A percentile compares a stretch with the other conserved stretches of the same genome.
Evolutionary conservation across 30 jellyfish, hydroid and myxozoan species (phyloP).

Genomic region (Hydra vulgaris): DNA sequence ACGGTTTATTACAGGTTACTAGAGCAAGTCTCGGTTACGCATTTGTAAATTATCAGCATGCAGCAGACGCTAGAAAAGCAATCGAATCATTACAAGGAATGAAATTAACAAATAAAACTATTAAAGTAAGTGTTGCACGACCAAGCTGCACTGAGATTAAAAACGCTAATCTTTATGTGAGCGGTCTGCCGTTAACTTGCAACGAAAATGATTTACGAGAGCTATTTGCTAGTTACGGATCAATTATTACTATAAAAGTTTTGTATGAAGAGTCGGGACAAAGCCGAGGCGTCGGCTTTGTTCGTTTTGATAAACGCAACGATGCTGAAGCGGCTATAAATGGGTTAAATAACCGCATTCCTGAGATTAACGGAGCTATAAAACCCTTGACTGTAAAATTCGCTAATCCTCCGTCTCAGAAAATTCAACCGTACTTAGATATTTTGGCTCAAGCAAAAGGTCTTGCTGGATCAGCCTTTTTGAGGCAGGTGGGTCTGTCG

Average conservation of each 20-base stretch:
- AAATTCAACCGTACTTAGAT: constrained; percentile 50
- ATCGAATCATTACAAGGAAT: constrained; percentile 91
- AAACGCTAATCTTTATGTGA: constrained; percentile 92
- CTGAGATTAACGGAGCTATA: constrained; percentile 80
- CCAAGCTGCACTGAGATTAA: constrained; percentile 96
- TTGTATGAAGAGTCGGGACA: constrained; percentile 71
- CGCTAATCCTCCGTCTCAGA: constrained; percentile 98
- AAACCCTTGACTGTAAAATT: constrained; percentile 92
- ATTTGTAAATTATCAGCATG: constrained; percentile 81
- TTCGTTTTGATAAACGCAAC: constrained; percentile 82
- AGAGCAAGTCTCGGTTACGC: constrained; percentile 98
- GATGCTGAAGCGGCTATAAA: constrained; percentile 98
- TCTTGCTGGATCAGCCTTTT: constrained; percentile 46
- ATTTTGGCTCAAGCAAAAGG: constrained; percentile 94
- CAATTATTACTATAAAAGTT: constrained; percentile 89
- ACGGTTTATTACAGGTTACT: constrained; percentile 25
- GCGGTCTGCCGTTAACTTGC: constrained; percentile 91
- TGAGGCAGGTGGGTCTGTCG: constrained; percentile 23
- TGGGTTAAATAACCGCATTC: constrained; percentile 85
- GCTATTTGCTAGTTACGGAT: constrained; percentile 85
- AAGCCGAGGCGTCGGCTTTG: constrained; percentile 96
- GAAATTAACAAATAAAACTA: constrained; percentile 84
- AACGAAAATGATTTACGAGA: constrained; percentile 71
- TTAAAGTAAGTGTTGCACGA: constrained; percentile 96
- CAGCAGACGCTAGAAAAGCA: constrained; percentile 80